These are phyloP conservation scores for Hymenochirus boettgeri DNA, from an alignment of 2,113 vertebrate genomes.

Conservation along the genomic window DNA sequence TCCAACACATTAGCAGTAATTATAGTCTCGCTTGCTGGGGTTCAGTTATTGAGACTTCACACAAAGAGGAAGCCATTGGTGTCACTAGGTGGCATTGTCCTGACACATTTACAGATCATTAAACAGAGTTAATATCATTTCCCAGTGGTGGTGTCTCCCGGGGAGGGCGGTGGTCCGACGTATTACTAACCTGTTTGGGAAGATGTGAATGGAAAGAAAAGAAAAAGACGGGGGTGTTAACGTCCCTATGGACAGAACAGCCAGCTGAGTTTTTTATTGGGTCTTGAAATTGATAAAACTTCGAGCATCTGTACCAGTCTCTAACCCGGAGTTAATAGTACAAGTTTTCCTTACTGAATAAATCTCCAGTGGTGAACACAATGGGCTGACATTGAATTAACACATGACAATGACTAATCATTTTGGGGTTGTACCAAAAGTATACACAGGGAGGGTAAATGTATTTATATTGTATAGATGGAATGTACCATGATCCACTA, in stretches of 20 bases:
- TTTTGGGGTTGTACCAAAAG: no score
- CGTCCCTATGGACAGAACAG: constrained; percentile 41
- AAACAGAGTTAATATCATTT: constrained; percentile 60
- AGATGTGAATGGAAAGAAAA: constrained; percentile 50
- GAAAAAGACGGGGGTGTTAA: constrained; percentile 28
- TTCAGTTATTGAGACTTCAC: constrained; percentile 57
- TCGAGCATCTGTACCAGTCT: constrained; percentile 10
- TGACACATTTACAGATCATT: constrained; percentile 72
- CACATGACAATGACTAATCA: no score
- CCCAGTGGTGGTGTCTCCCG: constrained; percentile 46
- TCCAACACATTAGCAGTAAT: constrained; percentile 69
- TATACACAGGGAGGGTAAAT: no score
- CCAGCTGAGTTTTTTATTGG: constrained; percentile 51
- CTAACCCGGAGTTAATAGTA: constrained; percentile 24
- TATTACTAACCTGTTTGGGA: constrained; percentile 49
- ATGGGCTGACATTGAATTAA: constrained; percentile 16
- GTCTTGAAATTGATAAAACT: constrained; percentile 50
- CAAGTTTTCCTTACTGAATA: constrained; percentile 22
- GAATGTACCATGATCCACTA: no score
- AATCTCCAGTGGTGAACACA: constrained; percentile 17
- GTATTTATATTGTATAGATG: no score
- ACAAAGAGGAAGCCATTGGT: constrained; percentile 51
- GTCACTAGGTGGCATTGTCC: constrained; percentile 74
- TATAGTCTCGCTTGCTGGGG: constrained; percentile 59
- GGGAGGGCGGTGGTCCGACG: constrained; percentile 38